Conservation (phyloP, 1,140 invertebrate species). For the Octopus bimaculoides region DNA sequence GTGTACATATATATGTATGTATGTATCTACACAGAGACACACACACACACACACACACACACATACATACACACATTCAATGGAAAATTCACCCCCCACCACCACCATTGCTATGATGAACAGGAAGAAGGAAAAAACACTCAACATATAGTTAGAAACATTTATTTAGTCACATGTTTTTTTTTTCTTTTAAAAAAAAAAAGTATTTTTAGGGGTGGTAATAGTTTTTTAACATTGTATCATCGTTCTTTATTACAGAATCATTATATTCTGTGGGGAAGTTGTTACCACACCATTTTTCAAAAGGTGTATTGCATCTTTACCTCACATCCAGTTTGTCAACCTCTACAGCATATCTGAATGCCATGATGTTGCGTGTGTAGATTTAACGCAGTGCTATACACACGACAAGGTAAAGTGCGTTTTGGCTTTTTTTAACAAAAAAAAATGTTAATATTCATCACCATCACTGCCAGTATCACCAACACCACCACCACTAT, state of each 20-base stretch:
- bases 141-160: too few species aligned
- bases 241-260: conserved; percentile 36
- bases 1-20: too few species aligned
- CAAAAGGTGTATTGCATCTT: conserved; percentile 48
- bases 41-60: too few species aligned
- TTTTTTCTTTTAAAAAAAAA: too few species aligned
- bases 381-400: conserved; percentile 51
- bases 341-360: conserved; percentile 59
- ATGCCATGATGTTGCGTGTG: conserved; percentile 56
- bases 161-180: too few species aligned
- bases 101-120: too few species aligned
- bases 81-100: too few species aligned
- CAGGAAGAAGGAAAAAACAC: too few species aligned
- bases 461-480: neutral
- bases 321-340: conserved; percentile 54
- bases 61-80: too few species aligned
- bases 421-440: neutral
- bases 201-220: too few species aligned
- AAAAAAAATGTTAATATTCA: neutral
- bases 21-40: too few species aligned
- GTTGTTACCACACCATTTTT: conserved; percentile 57
- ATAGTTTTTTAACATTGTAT: too few species aligned
- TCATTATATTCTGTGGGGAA: conserved; percentile 59
- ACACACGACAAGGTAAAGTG: conserved; percentile 36
- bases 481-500: neutral